These are phyloP conservation scores for Tupaia chinensis DNA, from an alignment of 2,113 vertebrate genomes.

Conservation along the genomic window DNA sequence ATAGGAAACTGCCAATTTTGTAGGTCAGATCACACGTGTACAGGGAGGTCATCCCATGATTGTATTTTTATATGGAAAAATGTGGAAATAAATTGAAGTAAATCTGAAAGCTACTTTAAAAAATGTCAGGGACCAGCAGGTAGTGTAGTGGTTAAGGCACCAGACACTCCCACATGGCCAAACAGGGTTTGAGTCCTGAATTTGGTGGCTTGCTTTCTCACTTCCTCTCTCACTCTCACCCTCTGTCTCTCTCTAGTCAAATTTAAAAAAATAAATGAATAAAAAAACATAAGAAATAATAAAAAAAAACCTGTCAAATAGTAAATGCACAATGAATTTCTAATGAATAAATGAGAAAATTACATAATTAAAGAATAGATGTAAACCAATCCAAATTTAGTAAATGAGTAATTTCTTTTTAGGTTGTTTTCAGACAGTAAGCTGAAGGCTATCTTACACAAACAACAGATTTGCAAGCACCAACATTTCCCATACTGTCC, in stretches of 20 bases:
- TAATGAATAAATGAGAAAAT: slow-evolving; percentile 2
- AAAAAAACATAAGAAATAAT: too few species aligned
- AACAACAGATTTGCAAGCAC: background rate
- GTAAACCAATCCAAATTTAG: background rate
- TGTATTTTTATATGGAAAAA: slow-evolving; percentile 1
- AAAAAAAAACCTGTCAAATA: background rate
- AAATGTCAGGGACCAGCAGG: background rate
- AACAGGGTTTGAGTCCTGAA: too few species aligned
- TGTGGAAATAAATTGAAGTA: slow-evolving; percentile 9
- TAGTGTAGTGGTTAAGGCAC: too few species aligned
- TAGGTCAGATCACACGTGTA: background rate
- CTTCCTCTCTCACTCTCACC: too few species aligned
- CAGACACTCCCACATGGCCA: too few species aligned
- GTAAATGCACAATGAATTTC: background rate
- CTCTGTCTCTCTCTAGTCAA: too few species aligned
- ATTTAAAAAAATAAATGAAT: too few species aligned
- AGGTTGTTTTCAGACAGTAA: slow-evolving; percentile 4
- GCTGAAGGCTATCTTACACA: background rate
- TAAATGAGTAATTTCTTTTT: background rate
- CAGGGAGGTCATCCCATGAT: background rate
- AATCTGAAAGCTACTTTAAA: background rate
- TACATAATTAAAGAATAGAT: background rate
- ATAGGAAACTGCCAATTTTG: slow-evolving; percentile 3
- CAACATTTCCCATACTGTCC: background rate
- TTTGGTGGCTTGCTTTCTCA: too few species aligned